phyloP scores from a whole-genome alignment of 2,888 invertebrate species.

The Dynastes hyllus region DNA sequence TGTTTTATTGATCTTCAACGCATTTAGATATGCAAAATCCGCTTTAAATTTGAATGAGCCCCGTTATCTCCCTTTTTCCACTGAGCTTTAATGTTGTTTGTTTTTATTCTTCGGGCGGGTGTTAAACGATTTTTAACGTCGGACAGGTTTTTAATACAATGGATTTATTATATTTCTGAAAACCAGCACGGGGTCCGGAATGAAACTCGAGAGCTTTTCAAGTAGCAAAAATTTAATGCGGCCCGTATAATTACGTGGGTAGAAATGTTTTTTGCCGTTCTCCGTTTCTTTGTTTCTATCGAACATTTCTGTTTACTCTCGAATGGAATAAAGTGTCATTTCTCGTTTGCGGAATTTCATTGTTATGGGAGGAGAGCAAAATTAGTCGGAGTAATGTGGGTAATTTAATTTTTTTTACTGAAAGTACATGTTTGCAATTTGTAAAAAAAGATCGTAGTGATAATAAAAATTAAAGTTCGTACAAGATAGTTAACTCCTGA shows the following conservation, averaged over 20 bases:
- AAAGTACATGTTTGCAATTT: not conserved
- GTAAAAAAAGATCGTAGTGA: too few relatives aligned
- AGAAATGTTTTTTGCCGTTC: conserved; percentile 8
- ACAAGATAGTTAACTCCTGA: too few relatives aligned
- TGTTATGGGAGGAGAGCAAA: not conserved
- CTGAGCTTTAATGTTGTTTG: not conserved
- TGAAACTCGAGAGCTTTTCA: too few relatives aligned
- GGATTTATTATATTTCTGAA: conserved; percentile 35
- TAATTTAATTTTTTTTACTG: not conserved
- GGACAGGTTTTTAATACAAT: conserved; percentile 35
- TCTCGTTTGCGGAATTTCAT: conserved; percentile 7
- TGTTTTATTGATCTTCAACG: conserved; percentile 8
- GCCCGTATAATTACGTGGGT: conserved; percentile 18
- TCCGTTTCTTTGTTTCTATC: conserved; percentile 4
- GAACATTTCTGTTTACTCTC: conserved; percentile 21
- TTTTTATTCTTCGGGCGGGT: conserved; percentile 16
- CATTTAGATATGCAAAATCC: conserved; percentile 6
- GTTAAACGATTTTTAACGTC: conserved; percentile 38
- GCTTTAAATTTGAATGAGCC: not conserved
- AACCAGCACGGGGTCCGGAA: not conserved
- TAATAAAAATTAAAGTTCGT: too few relatives aligned
- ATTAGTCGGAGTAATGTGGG: not conserved
- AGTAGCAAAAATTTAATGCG: not conserved
- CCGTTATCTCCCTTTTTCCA: conserved; percentile 23
- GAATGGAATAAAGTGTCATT: conserved; percentile 18